Percentiles rank a stretch among this genome's conserved stretches.
These are phyloP conservation scores for Ectropis crepuscularia DNA, from an alignment of 2,888 invertebrate genomes.

Conservation along the genomic window DNA sequence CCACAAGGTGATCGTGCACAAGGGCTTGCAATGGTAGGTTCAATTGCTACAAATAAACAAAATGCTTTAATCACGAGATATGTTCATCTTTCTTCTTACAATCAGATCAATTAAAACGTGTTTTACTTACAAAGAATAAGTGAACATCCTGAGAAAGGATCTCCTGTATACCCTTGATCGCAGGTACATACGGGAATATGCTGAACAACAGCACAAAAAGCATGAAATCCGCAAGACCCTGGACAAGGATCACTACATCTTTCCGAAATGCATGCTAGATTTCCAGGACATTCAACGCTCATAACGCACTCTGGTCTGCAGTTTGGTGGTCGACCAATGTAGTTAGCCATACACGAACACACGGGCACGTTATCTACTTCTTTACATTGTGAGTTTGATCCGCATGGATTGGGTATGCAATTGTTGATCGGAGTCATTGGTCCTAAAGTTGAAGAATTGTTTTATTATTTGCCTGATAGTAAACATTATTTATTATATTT, in stretches of 20 bases:
- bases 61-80: neutral
- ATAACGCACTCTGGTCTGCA: slow-evolving; percentile 91
- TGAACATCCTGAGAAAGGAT: slow-evolving; percentile 91
- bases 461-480: neutral
- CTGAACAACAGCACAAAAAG: slow-evolving; percentile 88
- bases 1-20: slow-evolving; percentile 95
- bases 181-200: slow-evolving; percentile 91
- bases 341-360: slow-evolving; percentile 90
- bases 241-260: slow-evolving; percentile 90
- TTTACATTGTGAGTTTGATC: slow-evolving; percentile 90
- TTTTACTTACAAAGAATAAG: slow-evolving; percentile 83
- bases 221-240: slow-evolving; percentile 90
- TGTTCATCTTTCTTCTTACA: neutral
- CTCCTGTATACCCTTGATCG: slow-evolving; percentile 88
- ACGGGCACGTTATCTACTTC: slow-evolving; percentile 87
- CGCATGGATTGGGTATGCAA: slow-evolving; percentile 90
- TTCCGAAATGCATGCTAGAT: slow-evolving; percentile 89
- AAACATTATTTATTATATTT: slow-evolving; percentile 12
- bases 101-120: neutral
- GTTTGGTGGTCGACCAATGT: slow-evolving; percentile 91
- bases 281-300: slow-evolving; percentile 89
- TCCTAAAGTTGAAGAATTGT: slow-evolving; percentile 20
- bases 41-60: slow-evolving; percentile 74
- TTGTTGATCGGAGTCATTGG: slow-evolving; percentile 81
- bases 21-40: slow-evolving; percentile 83